Percentiles rank a stretch among this genome's conserved stretches.
phyloP scores from a whole-genome alignment of 1,140 invertebrate species.

The Laupala kohalensis region DNA sequence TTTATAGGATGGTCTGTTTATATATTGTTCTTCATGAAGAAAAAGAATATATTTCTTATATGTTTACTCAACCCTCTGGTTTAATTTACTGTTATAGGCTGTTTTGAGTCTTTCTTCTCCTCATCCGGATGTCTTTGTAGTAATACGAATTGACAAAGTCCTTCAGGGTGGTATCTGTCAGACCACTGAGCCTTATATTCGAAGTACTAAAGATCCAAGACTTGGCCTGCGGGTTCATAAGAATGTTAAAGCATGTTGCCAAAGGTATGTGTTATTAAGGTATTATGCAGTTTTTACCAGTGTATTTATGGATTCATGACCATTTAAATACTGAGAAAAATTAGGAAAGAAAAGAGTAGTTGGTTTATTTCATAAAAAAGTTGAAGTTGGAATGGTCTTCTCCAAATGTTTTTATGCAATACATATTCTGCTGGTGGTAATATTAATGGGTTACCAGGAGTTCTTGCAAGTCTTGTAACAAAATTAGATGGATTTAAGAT shows the following conservation, averaged over 20 bases:
- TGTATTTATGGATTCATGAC: too few species aligned
- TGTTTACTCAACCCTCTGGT: background rate
- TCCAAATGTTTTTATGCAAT: too few species aligned
- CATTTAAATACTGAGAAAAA: background rate
- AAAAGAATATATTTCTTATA: background rate
- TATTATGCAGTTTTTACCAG: too few species aligned
- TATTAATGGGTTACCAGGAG: too few species aligned
- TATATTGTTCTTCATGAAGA: background rate
- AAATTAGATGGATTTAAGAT: too few species aligned
- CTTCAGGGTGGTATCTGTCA: conserved; percentile 79
- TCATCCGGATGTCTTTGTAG: conserved; percentile 76
- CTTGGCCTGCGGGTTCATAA: conserved; percentile 71
- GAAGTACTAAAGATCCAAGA: conserved; percentile 61
- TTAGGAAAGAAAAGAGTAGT: background rate
- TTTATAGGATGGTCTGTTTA: too few species aligned
- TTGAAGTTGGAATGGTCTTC: background rate
- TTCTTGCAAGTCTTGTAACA: too few species aligned
- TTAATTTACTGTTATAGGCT: conserved; percentile 45
- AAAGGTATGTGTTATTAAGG: conserved; percentile 25
- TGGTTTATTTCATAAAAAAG: background rate
- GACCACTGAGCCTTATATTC: conserved; percentile 75
- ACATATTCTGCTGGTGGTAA: too few species aligned
- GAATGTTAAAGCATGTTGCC: conserved; percentile 63
- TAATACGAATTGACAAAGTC: conserved; percentile 79
- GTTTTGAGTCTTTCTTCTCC: conserved; percentile 70